Base-by-base conservation (phyloP, 2,113 vertebrate genomes). In the Steatornis caripensis region DNA sequence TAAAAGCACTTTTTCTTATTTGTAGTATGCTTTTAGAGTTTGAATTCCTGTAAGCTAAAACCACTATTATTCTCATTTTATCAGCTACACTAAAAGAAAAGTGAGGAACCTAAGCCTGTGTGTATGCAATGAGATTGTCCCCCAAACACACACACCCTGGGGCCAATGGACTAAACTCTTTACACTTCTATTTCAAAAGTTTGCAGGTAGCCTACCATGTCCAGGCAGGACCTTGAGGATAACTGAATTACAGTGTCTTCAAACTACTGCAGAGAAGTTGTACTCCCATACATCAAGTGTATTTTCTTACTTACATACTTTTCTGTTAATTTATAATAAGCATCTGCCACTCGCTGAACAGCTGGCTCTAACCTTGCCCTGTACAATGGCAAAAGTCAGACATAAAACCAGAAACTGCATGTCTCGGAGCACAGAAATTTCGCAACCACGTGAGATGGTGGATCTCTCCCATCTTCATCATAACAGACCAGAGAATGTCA, bases 391-490 rank as follows among this genome's bases (percentile, higher is more conserved):
- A 43, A 5, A 61, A 88, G 30, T 27, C 57, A 46, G 85, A 32
- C 4, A 11, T 20, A 17, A 36, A 60, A 37, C 0, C 2, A 8
- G 21, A 57, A 82, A 19, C 20, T 5, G 5, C 1, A 0, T 30
- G 20, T 43, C 48, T 60, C 6, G 37, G 39, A 53, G 32, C 29
- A 30, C 22, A 70, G 36, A 32, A 39, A 39, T 46, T 68, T 71
- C 75, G 64, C 53, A 78, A 2, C 6, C 23, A 15, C 1, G 2
- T 0, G 1, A 61, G 34, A 60, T 15, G 11, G 5, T 12, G 8
- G 20, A 46, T 55, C 10, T 54, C 57, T 65, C 55, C n/a, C 30
- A 48, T 17, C 37, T 61, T 48, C 64, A 70, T 29, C 7, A 1
- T 77, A 61, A 46, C 32, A 53, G 19, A 34, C 15, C 54, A 86